A percentile compares a stretch with the other conserved stretches of the same genome.
Evolutionary conservation across 2,113 vertebrate species (phyloP).

Genomic region (Ahaetulla prasina): DNA sequence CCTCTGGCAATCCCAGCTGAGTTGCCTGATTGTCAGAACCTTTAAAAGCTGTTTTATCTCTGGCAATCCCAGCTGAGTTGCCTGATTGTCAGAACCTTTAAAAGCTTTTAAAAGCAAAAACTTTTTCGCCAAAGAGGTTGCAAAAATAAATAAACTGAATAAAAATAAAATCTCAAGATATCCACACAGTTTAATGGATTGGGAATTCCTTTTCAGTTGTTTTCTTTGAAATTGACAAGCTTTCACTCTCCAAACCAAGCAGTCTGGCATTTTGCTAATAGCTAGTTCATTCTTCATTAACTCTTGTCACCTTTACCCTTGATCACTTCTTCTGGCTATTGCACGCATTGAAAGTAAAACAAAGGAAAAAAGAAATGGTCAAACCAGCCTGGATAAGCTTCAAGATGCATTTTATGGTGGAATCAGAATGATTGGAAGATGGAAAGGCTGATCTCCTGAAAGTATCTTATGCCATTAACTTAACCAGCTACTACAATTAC

Average conservation of each 20-base stretch:
- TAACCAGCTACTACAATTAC: not conserved
- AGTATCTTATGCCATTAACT: not conserved
- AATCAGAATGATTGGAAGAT: not conserved
- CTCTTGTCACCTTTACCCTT: not conserved
- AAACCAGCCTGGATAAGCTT: not conserved
- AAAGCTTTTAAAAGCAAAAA: too few relatives aligned
- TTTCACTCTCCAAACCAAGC: not conserved
- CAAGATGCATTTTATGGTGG: not conserved
- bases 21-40: too few relatives aligned
- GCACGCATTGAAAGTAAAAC: not conserved
- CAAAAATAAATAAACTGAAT: not conserved
- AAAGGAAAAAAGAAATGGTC: not conserved
- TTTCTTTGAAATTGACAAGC: not conserved
- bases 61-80: too few relatives aligned
- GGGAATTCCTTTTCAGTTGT: not conserved
- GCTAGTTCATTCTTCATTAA: not conserved
- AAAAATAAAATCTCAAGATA: not conserved
- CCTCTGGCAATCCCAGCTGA: too few relatives aligned
- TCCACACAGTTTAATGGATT: not conserved
- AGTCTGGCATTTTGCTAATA: not conserved
- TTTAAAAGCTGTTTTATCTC: too few relatives aligned
- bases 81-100: too few relatives aligned
- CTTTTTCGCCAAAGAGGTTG: too few relatives aligned
- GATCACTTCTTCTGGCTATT: not conserved
- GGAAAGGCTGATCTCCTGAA: not conserved